phyloP scores from a whole-genome alignment of 2,797 vertebrate genomes.

The Benthosema pterotum region DNA sequence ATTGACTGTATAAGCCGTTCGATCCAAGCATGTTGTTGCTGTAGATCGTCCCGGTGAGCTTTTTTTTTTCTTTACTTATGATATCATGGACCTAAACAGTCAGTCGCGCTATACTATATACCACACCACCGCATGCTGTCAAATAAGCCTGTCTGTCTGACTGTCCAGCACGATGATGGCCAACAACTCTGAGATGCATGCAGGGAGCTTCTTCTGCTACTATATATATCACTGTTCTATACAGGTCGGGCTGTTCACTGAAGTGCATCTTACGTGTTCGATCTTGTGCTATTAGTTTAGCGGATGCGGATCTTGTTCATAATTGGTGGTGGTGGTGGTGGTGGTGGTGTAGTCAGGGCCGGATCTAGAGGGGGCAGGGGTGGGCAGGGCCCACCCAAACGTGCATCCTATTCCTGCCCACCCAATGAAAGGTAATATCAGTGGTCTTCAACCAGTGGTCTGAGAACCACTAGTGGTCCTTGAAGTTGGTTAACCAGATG shows the following conservation, averaged over 20 bases:
- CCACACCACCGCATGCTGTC: slow-evolving; percentile 67
- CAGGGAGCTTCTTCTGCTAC: too few species aligned
- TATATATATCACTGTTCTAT: neutral
- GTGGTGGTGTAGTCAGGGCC: too few species aligned
- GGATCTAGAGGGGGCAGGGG: too few species aligned
- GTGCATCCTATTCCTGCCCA: too few species aligned
- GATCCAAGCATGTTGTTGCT: slow-evolving; percentile 34
- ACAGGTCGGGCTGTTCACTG: neutral
- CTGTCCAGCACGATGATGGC: slow-evolving; percentile 49
- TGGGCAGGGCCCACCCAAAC: too few species aligned
- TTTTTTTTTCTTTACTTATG: slow-evolving; percentile 56
- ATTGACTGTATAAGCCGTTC: slow-evolving; percentile 34
- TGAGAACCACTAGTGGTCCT: too few species aligned
- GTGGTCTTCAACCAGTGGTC: too few species aligned
- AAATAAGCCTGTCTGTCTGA: slow-evolving; percentile 45
- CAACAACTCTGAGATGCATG: slow-evolving; percentile 52
- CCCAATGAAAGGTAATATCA: too few species aligned
- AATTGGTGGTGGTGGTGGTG: slow-evolving; percentile 37
- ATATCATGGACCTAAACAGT: slow-evolving; percentile 22
- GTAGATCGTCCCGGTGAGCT: slow-evolving; percentile 31
- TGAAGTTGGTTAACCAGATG: too few species aligned
- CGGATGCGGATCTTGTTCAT: slow-evolving; percentile 48
- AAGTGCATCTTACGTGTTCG: neutral
- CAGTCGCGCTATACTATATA: slow-evolving; percentile 47
- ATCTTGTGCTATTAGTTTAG: neutral